These are phyloP conservation scores for Timema cristinae DNA, from an alignment of 2,888 invertebrate genomes.

Conservation along the genomic window DNA sequence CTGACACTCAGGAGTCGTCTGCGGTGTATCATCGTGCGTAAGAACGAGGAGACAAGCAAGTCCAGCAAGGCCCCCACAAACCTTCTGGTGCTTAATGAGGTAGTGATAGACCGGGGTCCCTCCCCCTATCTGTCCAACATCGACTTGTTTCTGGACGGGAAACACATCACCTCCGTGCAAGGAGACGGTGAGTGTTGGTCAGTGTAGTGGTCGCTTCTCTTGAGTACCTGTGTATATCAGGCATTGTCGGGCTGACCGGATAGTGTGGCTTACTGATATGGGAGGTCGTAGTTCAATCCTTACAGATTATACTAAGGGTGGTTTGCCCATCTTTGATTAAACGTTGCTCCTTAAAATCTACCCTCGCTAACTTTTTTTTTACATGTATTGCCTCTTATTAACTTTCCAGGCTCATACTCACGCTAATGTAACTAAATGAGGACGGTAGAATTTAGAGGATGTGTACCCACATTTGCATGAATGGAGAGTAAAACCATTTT, in stretches of 20 bases:
- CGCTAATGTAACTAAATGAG: too few species aligned
- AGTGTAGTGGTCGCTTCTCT: background rate
- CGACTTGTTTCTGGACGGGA: constrained; percentile 91
- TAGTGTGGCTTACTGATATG: too few species aligned
- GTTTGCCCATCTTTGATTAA: too few species aligned
- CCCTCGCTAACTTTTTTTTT: too few species aligned
- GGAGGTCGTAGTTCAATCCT: too few species aligned
- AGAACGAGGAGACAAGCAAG: constrained; percentile 47
- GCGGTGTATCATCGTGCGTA: constrained; percentile 82
- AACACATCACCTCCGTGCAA: constrained; percentile 92
- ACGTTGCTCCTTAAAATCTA: too few species aligned
- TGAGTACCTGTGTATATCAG: background rate
- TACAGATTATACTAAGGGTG: too few species aligned
- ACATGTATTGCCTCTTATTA: too few species aligned
- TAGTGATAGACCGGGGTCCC: constrained; percentile 96
- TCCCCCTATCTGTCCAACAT: constrained; percentile 93
- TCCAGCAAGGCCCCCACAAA: constrained; percentile 56
- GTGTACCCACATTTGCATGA: too few species aligned
- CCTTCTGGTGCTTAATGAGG: constrained; percentile 86
- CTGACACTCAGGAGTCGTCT: constrained; percentile 84
- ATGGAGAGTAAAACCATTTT: too few species aligned
- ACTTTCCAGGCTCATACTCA: too few species aligned
- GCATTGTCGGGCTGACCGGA: background rate
- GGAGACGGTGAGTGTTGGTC: constrained; percentile 64
- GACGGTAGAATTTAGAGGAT: too few species aligned